These are phyloP conservation scores for Macropodus opercularis DNA, from an alignment of 2,797 vertebrate genomes.

Conservation along the genomic window DNA sequence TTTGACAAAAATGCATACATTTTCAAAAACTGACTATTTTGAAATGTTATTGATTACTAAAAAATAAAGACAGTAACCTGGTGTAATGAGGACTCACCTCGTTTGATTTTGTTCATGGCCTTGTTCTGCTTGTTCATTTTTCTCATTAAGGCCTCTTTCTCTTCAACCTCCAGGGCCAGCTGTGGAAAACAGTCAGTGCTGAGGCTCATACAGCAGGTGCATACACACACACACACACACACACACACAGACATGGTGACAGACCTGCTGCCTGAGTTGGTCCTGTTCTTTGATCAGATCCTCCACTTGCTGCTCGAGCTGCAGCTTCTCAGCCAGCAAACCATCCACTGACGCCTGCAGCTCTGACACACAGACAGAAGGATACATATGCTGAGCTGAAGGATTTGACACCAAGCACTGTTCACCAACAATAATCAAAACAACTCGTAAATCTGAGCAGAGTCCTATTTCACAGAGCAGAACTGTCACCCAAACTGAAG, in stretches of 20 bases:
- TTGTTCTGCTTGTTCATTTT: constrained; percentile 75
- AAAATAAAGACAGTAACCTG: neutral
- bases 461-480: neutral
- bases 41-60: neutral
- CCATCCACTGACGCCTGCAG: constrained; percentile 77
- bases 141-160: constrained; percentile 74
- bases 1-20: no score
- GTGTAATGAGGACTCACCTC: constrained; percentile 67
- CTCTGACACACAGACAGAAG: constrained; percentile 60
- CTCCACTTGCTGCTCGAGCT: constrained; percentile 75
- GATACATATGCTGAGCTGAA: neutral
- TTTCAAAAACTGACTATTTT: no score
- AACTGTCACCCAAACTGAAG: neutral
- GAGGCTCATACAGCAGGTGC: neutral
- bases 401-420: neutral
- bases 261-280: constrained; percentile 79
- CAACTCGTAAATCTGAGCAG: neutral
- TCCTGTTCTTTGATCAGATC: constrained; percentile 71
- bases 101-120: constrained; percentile 80
- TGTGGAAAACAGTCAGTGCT: constrained; percentile 36
- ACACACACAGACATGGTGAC: neutral
- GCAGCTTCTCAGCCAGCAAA: constrained; percentile 80
- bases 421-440: neutral
- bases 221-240: neutral
- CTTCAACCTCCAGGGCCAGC: constrained; percentile 70